Evolutionary conservation across 92 coral and sea anemone species (phyloP), one percentile per base, ranked within the genome.

Genomic region (Bergia puertoricense): DNA sequence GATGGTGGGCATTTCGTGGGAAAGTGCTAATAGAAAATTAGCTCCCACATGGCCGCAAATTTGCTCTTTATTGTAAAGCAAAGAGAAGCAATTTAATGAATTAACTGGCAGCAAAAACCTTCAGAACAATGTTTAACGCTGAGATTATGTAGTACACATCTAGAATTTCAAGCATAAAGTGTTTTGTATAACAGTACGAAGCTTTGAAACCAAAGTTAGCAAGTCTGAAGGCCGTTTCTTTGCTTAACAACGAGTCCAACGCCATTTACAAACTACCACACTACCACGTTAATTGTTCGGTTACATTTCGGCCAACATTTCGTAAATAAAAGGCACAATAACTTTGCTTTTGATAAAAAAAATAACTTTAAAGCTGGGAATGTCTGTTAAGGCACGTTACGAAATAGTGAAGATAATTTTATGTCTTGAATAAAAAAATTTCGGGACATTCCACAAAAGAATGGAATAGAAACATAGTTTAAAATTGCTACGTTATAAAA

Each of bases 21-120:
- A 84, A 84, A 84, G 87, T 84, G 87, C 68, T 84, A 73, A 84
- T 84, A 84, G 79, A 84, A 84, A 69, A 84, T 84, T 84, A 84
- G 87, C 87, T 84, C 77, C 87, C 87, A 84, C 79, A 84, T 84
- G 87, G 87, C 87, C 87, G 87, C 87, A 84, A 84, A 72, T 84
- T 84, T 69, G 67, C 87, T 84, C 87, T 69, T 84, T 50, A 75
- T 84, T 84, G 57, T 46, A 84, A 84, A 84, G 77, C 68, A 84
- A 84, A 84, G 87, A 84, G 62, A 84, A 72, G 79, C 43, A 18
- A 71, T 84, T 50, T 36, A 84, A 69, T 46, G 45, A 84, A 50
- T 45, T 84, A 82, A 67, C 86, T 42, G 16, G 66, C 30, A 13
- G 36, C 71, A 79, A 82, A 69, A 67, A 10, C 78, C 46, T 72